Conservation (phyloP, 2,113 vertebrate genomes). For the Perca flavescens region DNA sequence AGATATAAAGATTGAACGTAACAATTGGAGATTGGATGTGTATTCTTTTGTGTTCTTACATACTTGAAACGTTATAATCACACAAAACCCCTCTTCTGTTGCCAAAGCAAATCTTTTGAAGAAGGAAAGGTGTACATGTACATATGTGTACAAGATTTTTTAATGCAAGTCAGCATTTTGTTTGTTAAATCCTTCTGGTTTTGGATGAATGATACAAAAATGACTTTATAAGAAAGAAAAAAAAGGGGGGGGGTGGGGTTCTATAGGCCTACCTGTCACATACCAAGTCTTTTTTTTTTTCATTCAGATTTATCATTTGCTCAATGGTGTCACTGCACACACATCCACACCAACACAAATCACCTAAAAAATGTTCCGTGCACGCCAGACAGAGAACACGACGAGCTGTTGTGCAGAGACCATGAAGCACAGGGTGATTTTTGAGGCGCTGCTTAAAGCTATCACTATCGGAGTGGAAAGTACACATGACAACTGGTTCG, state of each 20-base stretch:
- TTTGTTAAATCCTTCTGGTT: not conserved
- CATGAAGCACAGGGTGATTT: slow-evolving; percentile 70
- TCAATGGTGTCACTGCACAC: slow-evolving; percentile 36
- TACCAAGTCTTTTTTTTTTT: not conserved
- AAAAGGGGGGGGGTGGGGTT: too few relatives aligned
- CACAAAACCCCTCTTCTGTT: not conserved
- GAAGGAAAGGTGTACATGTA: not conserved
- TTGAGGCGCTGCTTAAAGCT: slow-evolving; percentile 68
- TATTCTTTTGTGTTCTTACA: not conserved
- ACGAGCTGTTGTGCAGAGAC: slow-evolving; percentile 64
- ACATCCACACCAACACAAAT: slow-evolving; percentile 6
- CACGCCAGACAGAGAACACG: slow-evolving; percentile 25
- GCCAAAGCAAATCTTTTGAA: not conserved
- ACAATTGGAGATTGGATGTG: slow-evolving; percentile 16
- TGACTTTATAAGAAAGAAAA: not conserved
- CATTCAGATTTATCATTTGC: not conserved
- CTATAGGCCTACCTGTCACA: slow-evolving; percentile 20
- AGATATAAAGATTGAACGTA: slow-evolving; percentile 19
- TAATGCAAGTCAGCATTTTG: not conserved
- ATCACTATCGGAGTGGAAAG: slow-evolving; percentile 77
- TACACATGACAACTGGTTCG: slow-evolving; percentile 80
- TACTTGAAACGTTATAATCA: not conserved
- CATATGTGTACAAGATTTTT: not conserved
- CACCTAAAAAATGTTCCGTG: slow-evolving; percentile 38
- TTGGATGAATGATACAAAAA: not conserved